A percentile compares a stretch with the other conserved stretches of the same genome.
Evolutionary conservation across 2,888 invertebrate genomes (phyloP).

Genomic region (Byasa hedistus): DNA sequence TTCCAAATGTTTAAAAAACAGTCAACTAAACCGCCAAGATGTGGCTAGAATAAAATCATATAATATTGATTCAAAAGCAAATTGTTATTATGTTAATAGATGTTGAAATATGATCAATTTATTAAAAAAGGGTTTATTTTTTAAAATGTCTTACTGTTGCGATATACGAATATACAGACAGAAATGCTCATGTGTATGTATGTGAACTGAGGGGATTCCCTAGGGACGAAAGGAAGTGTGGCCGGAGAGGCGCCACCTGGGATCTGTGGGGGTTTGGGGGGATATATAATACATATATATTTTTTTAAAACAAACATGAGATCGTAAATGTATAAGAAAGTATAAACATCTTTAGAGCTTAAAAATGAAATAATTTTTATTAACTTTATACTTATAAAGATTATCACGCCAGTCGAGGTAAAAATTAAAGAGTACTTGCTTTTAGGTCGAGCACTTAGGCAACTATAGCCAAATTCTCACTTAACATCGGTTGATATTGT

Average conservation of each 20-base stretch:
- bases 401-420: not conserved
- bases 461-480: too few relatives aligned
- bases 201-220: constrained; percentile 64
- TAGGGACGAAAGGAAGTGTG: constrained; percentile 72
- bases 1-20: too few relatives aligned
- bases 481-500: too few relatives aligned
- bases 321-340: constrained; percentile 8
- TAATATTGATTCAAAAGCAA: too few relatives aligned
- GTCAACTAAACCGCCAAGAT: too few relatives aligned
- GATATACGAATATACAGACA: constrained; percentile 31
- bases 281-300: too few relatives aligned
- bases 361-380: not conserved
- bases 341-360: not conserved
- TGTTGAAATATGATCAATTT: too few relatives aligned
- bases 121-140: too few relatives aligned
- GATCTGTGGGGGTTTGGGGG: constrained; percentile 46
- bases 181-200: constrained; percentile 39
- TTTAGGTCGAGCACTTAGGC: too few relatives aligned
- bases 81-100: too few relatives aligned
- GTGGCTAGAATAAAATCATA: too few relatives aligned
- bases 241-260: constrained; percentile 73
- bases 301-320: constrained; percentile 31
- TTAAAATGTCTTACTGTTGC: constrained; percentile 24
- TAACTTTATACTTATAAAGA: not conserved
- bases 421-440: too few relatives aligned